These are phyloP conservation scores for Scarus forsteni DNA, from an alignment of 2,797 vertebrate species.

Conservation along the genomic window DNA sequence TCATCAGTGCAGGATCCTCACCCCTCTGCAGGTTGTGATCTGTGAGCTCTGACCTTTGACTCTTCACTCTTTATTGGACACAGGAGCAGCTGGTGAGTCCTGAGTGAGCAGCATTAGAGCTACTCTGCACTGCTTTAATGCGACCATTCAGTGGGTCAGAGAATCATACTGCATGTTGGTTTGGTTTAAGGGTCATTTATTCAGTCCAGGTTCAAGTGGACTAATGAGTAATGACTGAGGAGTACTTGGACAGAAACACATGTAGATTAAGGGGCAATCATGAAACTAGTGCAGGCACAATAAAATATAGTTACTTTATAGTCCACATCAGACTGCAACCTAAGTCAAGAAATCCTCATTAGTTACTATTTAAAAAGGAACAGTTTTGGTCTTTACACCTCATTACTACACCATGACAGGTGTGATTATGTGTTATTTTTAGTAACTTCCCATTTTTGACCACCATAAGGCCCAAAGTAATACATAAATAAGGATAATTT, in stretches of 20 bases:
- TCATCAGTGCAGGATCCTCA: constrained; percentile 47
- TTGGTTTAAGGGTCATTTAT: constrained; percentile 26
- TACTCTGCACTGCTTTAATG: constrained; percentile 22
- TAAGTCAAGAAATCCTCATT: too few relatives aligned
- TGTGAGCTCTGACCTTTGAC: constrained; percentile 62
- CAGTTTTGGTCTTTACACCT: too few relatives aligned
- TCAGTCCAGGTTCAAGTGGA: constrained; percentile 27
- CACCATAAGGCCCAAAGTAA: too few relatives aligned
- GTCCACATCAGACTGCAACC: too few relatives aligned
- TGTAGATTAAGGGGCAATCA: not conserved
- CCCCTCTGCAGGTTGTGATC: constrained; percentile 67
- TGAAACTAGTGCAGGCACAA: too few relatives aligned
- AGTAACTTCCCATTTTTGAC: too few relatives aligned
- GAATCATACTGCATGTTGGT: not conserved
- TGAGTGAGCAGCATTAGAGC: constrained; percentile 39
- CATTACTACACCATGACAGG: too few relatives aligned
- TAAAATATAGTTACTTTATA: too few relatives aligned
- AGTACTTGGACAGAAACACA: constrained; percentile 9
- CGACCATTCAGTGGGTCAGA: constrained; percentile 6
- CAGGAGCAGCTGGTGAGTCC: constrained; percentile 72
- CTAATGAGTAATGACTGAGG: not conserved
- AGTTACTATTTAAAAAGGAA: too few relatives aligned
- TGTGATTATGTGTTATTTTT: too few relatives aligned
- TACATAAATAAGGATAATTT: too few relatives aligned
- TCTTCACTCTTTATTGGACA: constrained; percentile 64